phyloP scores from a whole-genome alignment of 2,888 invertebrate genomes.

The Acrocera orbiculus region DNA sequence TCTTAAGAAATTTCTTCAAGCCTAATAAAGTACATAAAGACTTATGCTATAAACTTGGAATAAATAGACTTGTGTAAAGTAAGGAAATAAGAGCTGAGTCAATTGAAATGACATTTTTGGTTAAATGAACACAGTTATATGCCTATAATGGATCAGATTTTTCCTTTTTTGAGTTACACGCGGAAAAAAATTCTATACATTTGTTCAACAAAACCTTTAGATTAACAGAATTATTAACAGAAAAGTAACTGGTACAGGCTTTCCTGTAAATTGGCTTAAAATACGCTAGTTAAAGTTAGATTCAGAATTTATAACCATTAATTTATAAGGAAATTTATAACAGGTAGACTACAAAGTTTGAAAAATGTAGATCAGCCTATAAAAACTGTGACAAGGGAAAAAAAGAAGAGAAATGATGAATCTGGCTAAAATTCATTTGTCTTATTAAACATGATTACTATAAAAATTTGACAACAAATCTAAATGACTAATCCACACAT shows the following conservation, averaged over 20 bases:
- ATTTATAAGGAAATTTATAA: neutral
- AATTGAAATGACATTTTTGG: no score
- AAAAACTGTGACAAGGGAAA: neutral
- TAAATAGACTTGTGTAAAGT: no score
- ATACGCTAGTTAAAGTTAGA: no score
- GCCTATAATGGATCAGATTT: neutral
- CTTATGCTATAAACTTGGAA: constrained; percentile 10
- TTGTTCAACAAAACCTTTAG: no score
- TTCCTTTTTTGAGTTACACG: no score
- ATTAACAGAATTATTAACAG: no score
- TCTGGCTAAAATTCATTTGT: neutral
- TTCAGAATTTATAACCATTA: neutral
- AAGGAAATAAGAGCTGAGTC: no score
- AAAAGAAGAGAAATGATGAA: neutral
- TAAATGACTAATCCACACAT: neutral
- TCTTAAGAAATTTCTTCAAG: constrained; percentile 6
- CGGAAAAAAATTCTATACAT: no score
- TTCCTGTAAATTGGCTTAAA: no score
- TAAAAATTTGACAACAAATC: constrained; percentile 6
- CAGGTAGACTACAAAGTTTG: neutral
- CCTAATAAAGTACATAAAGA: constrained; percentile 12
- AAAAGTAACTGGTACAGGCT: no score
- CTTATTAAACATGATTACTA: constrained; percentile 3
- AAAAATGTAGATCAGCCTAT: no score
- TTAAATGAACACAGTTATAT: no score